A percentile compares a stretch with the other conserved stretches of the same genome.
phyloP scores from a whole-genome alignment of 2,888 invertebrate genomes.

The Crioceris asparagi region DNA sequence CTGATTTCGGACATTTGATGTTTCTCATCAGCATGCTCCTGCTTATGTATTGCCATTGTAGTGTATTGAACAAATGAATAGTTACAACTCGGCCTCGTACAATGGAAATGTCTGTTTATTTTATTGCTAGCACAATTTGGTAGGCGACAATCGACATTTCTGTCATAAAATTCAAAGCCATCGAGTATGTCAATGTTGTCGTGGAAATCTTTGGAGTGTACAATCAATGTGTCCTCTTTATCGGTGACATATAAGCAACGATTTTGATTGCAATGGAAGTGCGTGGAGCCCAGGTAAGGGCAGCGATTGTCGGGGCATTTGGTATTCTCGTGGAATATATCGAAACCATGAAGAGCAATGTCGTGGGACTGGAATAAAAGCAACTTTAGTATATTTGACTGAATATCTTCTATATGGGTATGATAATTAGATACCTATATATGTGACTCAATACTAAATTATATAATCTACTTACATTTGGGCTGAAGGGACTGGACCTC shows the following conservation, averaged over 20 bases:
- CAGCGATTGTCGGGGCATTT: slow-evolving; percentile 69
- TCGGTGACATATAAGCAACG: slow-evolving; percentile 77
- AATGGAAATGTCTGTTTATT: slow-evolving; percentile 67
- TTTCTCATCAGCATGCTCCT: slow-evolving; percentile 46
- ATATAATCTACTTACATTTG: slow-evolving; percentile 31
- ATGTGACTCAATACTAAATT: too few species aligned
- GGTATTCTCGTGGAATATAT: slow-evolving; percentile 48
- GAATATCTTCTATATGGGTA: too few species aligned
- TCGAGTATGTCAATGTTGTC: slow-evolving; percentile 71
- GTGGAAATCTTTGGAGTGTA: slow-evolving; percentile 80
- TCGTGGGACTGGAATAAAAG: slow-evolving; percentile 37
- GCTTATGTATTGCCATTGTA: slow-evolving; percentile 63
- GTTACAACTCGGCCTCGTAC: slow-evolving; percentile 57
- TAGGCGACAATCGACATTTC: slow-evolving; percentile 57
- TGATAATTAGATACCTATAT: too few species aligned
- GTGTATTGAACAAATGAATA: slow-evolving; percentile 64
- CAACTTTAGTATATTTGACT: too few species aligned
- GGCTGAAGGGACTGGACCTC: slow-evolving; percentile 33
- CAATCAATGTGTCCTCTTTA: slow-evolving; percentile 62
- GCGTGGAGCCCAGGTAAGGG: slow-evolving; percentile 55
- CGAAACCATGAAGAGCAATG: slow-evolving; percentile 50
- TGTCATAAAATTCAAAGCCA: slow-evolving; percentile 77
- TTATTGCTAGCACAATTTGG: slow-evolving; percentile 58
- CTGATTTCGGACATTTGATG: slow-evolving; percentile 21
- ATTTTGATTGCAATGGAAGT: slow-evolving; percentile 77